Percentiles rank a stretch among this genome's conserved stretches.
Evolutionary conservation across 2,797 vertebrate species (phyloP).

Genomic region (Coracias cyanogaster): DNA sequence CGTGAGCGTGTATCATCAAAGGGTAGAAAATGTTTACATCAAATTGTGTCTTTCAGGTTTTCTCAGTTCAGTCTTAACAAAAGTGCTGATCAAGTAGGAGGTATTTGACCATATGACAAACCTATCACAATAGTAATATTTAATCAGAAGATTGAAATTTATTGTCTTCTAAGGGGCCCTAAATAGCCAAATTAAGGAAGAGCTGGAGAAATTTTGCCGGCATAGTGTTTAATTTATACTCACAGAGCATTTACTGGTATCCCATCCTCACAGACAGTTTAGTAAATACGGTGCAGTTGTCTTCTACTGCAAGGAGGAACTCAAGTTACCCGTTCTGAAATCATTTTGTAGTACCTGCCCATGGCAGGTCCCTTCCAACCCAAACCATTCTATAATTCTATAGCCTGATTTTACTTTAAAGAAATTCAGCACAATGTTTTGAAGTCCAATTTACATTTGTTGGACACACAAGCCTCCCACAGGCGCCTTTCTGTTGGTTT

Average conservation of each 20-base stretch:
- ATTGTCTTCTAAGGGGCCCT: neutral
- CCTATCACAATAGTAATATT: neutral
- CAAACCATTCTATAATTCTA: too few species aligned
- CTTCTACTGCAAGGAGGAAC: neutral
- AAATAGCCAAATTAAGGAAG: neutral
- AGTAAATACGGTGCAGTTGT: neutral
- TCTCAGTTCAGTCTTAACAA: neutral
- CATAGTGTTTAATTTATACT: neutral
- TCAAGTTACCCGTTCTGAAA: neutral
- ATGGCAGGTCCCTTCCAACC: too few species aligned
- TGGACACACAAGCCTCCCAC: neutral
- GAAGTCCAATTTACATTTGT: neutral
- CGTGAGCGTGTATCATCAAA: neutral
- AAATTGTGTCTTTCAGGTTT: neutral
- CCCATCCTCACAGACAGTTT: neutral
- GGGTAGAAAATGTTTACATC: fast-evolving
- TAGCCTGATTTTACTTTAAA: neutral
- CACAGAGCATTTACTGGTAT: neutral
- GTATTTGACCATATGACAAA: neutral
- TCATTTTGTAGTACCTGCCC: neutral
- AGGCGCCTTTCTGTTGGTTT: neutral
- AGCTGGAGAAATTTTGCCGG: neutral
- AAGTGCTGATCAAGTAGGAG: neutral
- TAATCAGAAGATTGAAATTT: neutral
- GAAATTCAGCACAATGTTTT: neutral